Percentiles rank a stretch among this genome's conserved stretches.
Conservation (phyloP, 2,888 invertebrate genomes). For the Phyto melanocephala region DNA sequence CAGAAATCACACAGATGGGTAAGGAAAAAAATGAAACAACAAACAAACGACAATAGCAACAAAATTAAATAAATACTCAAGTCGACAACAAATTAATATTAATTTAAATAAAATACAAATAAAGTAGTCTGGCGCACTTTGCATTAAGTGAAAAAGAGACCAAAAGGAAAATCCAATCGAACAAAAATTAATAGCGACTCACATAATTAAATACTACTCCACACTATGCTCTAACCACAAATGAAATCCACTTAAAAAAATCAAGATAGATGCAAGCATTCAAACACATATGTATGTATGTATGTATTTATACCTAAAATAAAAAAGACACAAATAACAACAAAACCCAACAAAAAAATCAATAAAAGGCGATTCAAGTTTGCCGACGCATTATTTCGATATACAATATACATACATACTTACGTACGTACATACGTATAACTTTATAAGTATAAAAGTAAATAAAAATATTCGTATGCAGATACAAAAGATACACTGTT, state of each 20-base stretch:
- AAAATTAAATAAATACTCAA: constrained; percentile 51
- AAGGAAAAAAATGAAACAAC: constrained; percentile 3
- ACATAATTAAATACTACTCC: constrained; percentile 8
- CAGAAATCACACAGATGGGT: constrained; percentile 53
- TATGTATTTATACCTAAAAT: background rate
- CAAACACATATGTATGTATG: background rate
- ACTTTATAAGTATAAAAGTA: background rate
- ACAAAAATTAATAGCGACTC: constrained; percentile 28
- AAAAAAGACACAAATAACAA: constrained; percentile 27
- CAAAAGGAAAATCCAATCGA: background rate
- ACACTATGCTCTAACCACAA: constrained; percentile 42
- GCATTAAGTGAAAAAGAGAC: constrained; percentile 68
- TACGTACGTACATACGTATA: background rate
- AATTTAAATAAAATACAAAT: constrained; percentile 67
- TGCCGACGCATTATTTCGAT: constrained; percentile 51
- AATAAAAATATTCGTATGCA: background rate
- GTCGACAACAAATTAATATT: constrained; percentile 61
- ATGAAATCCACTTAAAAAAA: constrained; percentile 53
- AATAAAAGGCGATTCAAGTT: constrained; percentile 59
- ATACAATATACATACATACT: background rate
- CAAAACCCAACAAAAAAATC: constrained; percentile 18
- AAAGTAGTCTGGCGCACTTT: constrained; percentile 73
- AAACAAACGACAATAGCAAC: constrained; percentile 46
- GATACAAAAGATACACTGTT: background rate
- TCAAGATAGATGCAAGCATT: background rate